These are phyloP conservation scores for Oxystoma pomonae DNA, from an alignment of 2,888 invertebrate genomes.

Conservation along the genomic window DNA sequence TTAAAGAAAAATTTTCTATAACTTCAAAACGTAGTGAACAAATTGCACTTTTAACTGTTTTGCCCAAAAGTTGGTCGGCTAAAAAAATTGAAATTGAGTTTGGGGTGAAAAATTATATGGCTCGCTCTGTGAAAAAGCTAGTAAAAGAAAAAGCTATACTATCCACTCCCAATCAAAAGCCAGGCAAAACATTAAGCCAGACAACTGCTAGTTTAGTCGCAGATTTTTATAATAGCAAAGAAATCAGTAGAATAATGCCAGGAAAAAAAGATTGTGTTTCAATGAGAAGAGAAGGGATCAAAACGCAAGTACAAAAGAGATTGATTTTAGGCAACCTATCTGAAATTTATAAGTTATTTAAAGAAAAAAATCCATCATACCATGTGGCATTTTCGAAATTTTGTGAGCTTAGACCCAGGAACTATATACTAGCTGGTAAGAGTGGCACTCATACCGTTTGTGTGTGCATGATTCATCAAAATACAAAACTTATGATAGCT, in stretches of 20 bases:
- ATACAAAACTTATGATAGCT: slow-evolving; percentile 2
- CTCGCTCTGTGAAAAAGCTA: neutral
- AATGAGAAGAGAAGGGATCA: neutral
- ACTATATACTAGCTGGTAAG: neutral
- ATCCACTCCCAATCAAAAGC: neutral
- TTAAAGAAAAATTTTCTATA: neutral
- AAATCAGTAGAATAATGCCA: neutral
- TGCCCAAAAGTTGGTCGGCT: neutral
- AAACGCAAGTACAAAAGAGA: neutral
- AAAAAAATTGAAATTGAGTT: neutral
- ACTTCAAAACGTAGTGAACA: neutral
- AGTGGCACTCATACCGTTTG: neutral
- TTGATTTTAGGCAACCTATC: neutral
- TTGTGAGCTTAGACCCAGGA: neutral
- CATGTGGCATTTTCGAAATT: slow-evolving; percentile 3
- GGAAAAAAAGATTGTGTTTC: neutral
- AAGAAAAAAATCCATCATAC: too few relatives aligned
- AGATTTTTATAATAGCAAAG: neutral
- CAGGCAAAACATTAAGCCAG: neutral
- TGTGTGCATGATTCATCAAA: neutral
- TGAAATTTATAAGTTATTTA: too few relatives aligned
- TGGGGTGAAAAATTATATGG: neutral
- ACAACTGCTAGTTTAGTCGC: neutral
- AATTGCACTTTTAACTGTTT: neutral
- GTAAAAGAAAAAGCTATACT: neutral